Evolutionary conservation across 2,888 invertebrate species (phyloP).

Genomic region (Ophioninae sp.): DNA sequence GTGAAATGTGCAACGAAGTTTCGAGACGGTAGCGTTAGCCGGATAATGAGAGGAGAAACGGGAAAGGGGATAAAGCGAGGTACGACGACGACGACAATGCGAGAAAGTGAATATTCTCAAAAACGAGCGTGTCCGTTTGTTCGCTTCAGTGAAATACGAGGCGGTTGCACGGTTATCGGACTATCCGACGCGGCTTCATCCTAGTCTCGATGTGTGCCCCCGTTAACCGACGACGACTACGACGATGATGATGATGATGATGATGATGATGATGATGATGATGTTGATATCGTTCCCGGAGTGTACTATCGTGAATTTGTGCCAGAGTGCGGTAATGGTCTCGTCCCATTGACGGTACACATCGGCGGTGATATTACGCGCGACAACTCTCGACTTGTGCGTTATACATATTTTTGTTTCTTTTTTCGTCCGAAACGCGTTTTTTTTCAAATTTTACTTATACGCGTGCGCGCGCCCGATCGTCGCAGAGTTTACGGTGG

Average conservation of each 20-base stretch:
- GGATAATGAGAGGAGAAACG: conserved; percentile 25
- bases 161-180: conserved; percentile 78
- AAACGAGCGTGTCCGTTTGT: conserved; percentile 30
- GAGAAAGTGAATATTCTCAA: conserved; percentile 50
- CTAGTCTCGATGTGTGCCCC: conserved; percentile 70
- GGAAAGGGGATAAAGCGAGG: conserved; percentile 26
- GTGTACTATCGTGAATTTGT: conserved; percentile 46
- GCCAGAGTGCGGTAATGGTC: conserved; percentile 31
- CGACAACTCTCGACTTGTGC: conserved; percentile 22
- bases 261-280: conserved; percentile 33
- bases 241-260: neutral
- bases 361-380: conserved; percentile 26
- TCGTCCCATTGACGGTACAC: conserved; percentile 32
- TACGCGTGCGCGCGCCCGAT: neutral
- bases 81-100: conserved; percentile 15
- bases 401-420: neutral
- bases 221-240: conserved; percentile 27
- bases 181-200: conserved; percentile 80
- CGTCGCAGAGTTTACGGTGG: conserved; percentile 6
- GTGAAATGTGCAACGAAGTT: conserved; percentile 38
- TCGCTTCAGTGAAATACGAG: conserved; percentile 73
- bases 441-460: neutral
- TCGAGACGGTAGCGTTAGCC: conserved; percentile 34
- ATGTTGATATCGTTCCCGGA: conserved; percentile 56
- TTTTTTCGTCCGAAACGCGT: neutral